Base-by-base conservation (phyloP, 2,113 vertebrate genomes). In the Thunnus maccoyii region DNA sequence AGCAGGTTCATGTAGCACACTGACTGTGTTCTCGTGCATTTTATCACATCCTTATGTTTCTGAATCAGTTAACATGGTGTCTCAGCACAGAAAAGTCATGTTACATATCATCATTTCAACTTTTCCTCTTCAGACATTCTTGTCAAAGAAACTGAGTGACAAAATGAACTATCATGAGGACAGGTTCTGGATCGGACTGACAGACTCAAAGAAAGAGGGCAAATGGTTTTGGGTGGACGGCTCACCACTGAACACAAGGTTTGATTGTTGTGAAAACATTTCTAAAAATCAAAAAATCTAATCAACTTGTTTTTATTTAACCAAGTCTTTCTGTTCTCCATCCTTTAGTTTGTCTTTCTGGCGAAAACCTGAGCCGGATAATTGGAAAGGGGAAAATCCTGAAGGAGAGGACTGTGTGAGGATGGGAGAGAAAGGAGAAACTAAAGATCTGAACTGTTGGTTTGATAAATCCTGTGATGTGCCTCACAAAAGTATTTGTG, bases 111-210 rank as follows among this genome's bases (percentile, higher is more conserved):
- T 41, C 7, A 68, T 68, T 20, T 41, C 0, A 0, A 16, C 4
- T 25, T 71, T 56, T 75, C 8, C 17, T 72, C 36, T 22, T 22
- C 58, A 93, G 91, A 1, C 0, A 0, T 92, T 92, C 65, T 56
- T 93, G 25, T 8, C 3, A 4, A 0, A 0, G 0, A 0, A 0
- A 47, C 0, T 57, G 1, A 22, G 57, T 0, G 4, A 0, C 0
- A 0, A 51, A 18, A 52, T 46, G 67, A 0, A 0, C 0, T 0
- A 0, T 0, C 0, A 0, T 15, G 27, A 80, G 0, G 71, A 83
- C 50, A 80, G 27, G 51, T 92, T 92, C 87, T 94, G 92, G 91
- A 93, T 93, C 14, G 89, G 75, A 55, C 90, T 93, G 81, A 91
- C 86, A 0, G 58, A 86, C 80, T 60, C 1, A 22, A 0, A 4